These are phyloP conservation scores for Epizoanthus rinbou DNA, from an alignment of 92 coral and sea anemone species.

Conservation along the genomic window DNA sequence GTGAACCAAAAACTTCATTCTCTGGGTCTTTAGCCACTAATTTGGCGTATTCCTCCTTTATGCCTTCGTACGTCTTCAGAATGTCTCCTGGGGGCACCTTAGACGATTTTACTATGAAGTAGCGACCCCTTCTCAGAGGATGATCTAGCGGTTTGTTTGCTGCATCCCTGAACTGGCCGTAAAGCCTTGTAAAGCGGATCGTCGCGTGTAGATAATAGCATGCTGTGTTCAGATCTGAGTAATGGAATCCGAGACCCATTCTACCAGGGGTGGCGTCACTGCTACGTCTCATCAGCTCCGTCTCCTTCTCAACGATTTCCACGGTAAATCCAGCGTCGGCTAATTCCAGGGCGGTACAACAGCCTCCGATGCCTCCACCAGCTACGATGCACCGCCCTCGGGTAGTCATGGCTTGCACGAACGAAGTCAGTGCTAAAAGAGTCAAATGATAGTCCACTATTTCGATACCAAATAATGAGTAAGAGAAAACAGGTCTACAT, in stretches of 20 bases:
- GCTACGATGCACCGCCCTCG: slow-evolving; percentile 26
- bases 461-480: no score
- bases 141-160: slow-evolving; percentile 41
- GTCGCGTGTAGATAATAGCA: slow-evolving; percentile 57
- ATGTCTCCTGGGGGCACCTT: slow-evolving; percentile 36
- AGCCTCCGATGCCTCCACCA: slow-evolving; percentile 80
- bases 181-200: slow-evolving; percentile 49
- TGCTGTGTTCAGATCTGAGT: slow-evolving; percentile 65
- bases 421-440: background rate
- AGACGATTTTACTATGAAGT: slow-evolving; percentile 64
- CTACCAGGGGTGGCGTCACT: slow-evolving; percentile 68
- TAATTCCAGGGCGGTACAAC: slow-evolving; percentile 67
- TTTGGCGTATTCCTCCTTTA: slow-evolving; percentile 62
- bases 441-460: no score
- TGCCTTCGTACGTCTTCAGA: slow-evolving; percentile 55
- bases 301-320: slow-evolving; percentile 55
- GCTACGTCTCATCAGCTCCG: slow-evolving; percentile 57
- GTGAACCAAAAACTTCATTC: slow-evolving; percentile 65
- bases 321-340: slow-evolving; percentile 59
- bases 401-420: background rate
- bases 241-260: slow-evolving; percentile 75
- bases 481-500: no score
- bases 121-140: slow-evolving; percentile 69
- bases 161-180: slow-evolving; percentile 60
- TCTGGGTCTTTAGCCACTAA: slow-evolving; percentile 55